Percentiles rank a stretch among this genome's conserved stretches.
Evolutionary conservation across 2,113 vertebrate species (phyloP).

Genomic region (Callopanchax toddi): DNA sequence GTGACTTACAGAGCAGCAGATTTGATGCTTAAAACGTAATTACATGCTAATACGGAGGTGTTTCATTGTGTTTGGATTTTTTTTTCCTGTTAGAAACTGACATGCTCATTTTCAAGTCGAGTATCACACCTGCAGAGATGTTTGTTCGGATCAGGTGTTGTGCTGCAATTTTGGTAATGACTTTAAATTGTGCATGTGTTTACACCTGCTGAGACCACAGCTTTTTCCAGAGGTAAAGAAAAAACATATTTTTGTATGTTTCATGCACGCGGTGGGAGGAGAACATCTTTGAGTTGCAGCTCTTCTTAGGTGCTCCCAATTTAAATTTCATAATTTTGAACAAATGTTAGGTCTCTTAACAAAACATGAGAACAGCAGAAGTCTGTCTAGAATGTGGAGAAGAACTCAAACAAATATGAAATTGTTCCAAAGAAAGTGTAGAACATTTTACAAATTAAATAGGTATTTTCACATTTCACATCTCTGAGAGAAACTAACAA

Average conservation of each 20-base stretch:
- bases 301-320: too few species aligned
- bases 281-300: not conserved
- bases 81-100: conserved; percentile 9
- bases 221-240: conserved; percentile 7
- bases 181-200: conserved; percentile 26
- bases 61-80: conserved; percentile 16
- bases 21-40: conserved; percentile 7
- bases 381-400: too few species aligned
- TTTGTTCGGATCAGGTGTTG: conserved; percentile 17
- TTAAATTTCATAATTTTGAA: too few species aligned
- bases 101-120: conserved; percentile 14
- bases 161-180: conserved; percentile 19
- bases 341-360: too few species aligned
- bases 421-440: too few species aligned
- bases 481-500: too few species aligned
- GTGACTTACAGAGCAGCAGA: not conserved
- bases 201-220: conserved; percentile 2
- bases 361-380: too few species aligned
- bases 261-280: not conserved
- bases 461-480: too few species aligned
- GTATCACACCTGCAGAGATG: conserved; percentile 15
- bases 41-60: not conserved
- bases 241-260: not conserved
- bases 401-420: too few species aligned
- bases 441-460: too few species aligned